Evolutionary conservation across 1,140 invertebrate genomes (phyloP).

Genomic region (Schlechtendalia chinensis): DNA sequence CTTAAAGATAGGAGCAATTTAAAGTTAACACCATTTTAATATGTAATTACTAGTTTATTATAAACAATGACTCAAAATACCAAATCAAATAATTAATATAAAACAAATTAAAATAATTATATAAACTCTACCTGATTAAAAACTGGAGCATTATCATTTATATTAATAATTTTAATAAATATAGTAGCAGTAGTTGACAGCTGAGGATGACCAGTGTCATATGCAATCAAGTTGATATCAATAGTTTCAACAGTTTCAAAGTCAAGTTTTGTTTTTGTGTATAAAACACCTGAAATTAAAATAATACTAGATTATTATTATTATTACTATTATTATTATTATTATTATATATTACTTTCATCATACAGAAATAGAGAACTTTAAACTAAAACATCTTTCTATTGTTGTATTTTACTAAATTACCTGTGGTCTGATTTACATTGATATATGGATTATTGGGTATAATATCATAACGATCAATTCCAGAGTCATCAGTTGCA

Average conservation of each 20-base stretch:
- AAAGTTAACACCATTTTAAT: no score
- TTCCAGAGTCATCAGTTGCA: conserved; percentile 82
- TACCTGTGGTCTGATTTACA: conserved; percentile 73
- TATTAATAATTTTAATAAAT: conserved; percentile 74
- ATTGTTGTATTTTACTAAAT: background rate
- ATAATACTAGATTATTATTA: conserved; percentile 15
- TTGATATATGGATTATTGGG: conserved; percentile 73
- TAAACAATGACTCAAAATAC: no score
- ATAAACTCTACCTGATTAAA: conserved; percentile 62
- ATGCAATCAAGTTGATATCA: conserved; percentile 76
- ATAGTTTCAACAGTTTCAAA: conserved; percentile 75
- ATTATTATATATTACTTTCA: background rate
- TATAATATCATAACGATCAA: conserved; percentile 71
- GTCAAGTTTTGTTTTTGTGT: conserved; percentile 74
- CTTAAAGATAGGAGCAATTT: no score
- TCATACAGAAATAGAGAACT: background rate
- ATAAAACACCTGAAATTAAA: conserved; percentile 67
- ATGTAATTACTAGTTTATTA: no score
- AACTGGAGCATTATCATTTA: conserved; percentile 82
- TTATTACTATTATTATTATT: no score
- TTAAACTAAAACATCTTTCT: background rate
- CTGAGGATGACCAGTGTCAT: conserved; percentile 80
- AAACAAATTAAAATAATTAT: background rate
- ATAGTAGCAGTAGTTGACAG: conserved; percentile 72
- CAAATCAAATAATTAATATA: background rate